phyloP scores from a whole-genome alignment of 2,113 vertebrate species.

The Laticauda colubrina region DNA sequence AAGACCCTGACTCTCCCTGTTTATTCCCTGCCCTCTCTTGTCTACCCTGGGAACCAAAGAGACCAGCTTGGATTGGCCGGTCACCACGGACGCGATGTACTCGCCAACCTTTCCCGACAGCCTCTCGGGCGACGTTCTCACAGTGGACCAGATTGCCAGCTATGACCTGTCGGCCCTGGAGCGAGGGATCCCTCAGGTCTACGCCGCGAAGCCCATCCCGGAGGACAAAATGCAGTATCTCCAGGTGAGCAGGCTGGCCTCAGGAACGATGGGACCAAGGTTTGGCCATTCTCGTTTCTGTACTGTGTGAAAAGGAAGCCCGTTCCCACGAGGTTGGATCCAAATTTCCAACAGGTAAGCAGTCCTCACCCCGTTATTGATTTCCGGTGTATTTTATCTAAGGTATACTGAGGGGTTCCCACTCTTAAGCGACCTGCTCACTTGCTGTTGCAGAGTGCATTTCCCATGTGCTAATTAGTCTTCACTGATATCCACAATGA shows the following conservation, averaged over 20 bases:
- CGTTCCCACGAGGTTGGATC: not conserved
- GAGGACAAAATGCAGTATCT: constrained; percentile 95
- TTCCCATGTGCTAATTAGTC: too few relatives aligned
- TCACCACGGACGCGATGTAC: constrained; percentile 81
- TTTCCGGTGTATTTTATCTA: too few relatives aligned
- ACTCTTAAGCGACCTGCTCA: too few relatives aligned
- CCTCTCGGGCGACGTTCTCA: constrained; percentile 79
- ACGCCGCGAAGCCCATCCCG: constrained; percentile 77
- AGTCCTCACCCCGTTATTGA: not conserved
- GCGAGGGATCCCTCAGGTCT: constrained; percentile 80
- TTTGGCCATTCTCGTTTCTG: not conserved
- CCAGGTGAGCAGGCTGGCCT: constrained; percentile 72
- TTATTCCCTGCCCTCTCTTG: not conserved
- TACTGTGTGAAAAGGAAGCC: not conserved
- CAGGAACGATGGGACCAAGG: not conserved
- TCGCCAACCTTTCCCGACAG: constrained; percentile 83
- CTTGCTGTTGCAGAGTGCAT: too few relatives aligned
- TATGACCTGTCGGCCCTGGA: constrained; percentile 87
- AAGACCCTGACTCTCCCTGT: not conserved
- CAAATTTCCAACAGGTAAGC: not conserved
- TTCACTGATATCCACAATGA: too few relatives aligned
- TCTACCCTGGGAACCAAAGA: constrained; percentile 64
- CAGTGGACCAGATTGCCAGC: constrained; percentile 83
- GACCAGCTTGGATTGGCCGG: constrained; percentile 83
- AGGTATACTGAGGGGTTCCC: too few relatives aligned